Percentiles rank a stretch among this genome's conserved stretches.
Evolutionary conservation across 2,888 invertebrate genomes (phyloP).

Genomic region (Nephrotoma appendiculata): DNA sequence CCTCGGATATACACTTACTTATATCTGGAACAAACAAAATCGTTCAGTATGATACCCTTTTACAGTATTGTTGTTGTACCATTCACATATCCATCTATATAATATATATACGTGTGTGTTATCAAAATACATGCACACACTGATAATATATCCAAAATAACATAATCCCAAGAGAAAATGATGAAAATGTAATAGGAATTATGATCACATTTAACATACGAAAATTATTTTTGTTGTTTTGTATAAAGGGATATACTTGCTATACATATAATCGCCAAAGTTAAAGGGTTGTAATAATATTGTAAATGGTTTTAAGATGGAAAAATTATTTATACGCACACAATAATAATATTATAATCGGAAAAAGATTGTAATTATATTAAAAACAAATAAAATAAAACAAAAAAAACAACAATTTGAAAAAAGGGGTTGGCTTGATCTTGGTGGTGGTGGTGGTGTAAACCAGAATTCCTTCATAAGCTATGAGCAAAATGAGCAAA

Average conservation of each 20-base stretch:
- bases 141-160: neutral
- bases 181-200: neutral
- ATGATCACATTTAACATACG: neutral
- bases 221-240: neutral
- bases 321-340: neutral
- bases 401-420: neutral
- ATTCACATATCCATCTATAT: neutral
- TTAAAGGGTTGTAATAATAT: slow-evolving; percentile 1
- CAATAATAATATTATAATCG: neutral
- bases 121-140: neutral
- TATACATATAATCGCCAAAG: neutral
- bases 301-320: neutral
- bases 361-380: neutral
- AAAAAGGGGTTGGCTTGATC: neutral
- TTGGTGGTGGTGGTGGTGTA: neutral
- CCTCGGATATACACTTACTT: neutral
- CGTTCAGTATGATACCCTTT: neutral
- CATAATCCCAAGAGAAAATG: slow-evolving; percentile 1
- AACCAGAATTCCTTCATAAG: neutral
- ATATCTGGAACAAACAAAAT: neutral
- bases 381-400: neutral
- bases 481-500: neutral
- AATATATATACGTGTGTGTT: neutral
- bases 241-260: neutral
- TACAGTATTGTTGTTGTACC: neutral